phyloP scores from a whole-genome alignment of 1,140 invertebrate genomes.

The Drosophila hydei region DNA sequence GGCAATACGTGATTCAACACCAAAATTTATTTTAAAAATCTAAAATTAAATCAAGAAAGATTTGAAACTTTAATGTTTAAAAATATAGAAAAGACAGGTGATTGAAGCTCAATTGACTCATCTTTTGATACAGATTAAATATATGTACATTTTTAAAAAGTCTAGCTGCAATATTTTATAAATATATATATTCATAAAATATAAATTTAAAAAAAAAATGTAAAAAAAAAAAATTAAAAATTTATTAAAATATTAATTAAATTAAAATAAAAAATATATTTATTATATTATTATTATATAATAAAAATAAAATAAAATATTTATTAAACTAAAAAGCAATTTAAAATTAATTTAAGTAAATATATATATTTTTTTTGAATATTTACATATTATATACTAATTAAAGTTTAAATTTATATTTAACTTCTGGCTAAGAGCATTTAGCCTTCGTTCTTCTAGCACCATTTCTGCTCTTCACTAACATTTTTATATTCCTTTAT shows the following conservation, averaged over 20 bases:
- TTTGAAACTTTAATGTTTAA: neutral
- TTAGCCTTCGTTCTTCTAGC: neutral
- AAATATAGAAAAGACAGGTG: neutral
- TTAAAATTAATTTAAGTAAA: too few species aligned
- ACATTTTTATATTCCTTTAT: conserved; percentile 28
- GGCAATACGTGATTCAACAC: too few species aligned
- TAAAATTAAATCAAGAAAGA: neutral
- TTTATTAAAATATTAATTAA: too few species aligned
- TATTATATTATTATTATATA: neutral
- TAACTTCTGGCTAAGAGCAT: neutral
- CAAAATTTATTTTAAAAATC: too few species aligned
- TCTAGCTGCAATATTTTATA: neutral
- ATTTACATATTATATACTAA: neutral
- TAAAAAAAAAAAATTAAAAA: too few species aligned
- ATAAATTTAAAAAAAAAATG: neutral
- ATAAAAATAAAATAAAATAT: too few species aligned
- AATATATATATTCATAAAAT: neutral
- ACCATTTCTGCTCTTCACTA: conserved; percentile 11
- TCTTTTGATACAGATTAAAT: neutral
- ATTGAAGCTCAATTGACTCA: neutral
- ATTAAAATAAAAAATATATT: neutral
- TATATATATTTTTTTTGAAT: too few species aligned
- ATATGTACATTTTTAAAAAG: too few species aligned
- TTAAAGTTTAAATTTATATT: too few species aligned
- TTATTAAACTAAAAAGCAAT: too few species aligned